Evolutionary conservation across 2,797 vertebrate species (phyloP).

Genomic region (Cuculus canorus): DNA sequence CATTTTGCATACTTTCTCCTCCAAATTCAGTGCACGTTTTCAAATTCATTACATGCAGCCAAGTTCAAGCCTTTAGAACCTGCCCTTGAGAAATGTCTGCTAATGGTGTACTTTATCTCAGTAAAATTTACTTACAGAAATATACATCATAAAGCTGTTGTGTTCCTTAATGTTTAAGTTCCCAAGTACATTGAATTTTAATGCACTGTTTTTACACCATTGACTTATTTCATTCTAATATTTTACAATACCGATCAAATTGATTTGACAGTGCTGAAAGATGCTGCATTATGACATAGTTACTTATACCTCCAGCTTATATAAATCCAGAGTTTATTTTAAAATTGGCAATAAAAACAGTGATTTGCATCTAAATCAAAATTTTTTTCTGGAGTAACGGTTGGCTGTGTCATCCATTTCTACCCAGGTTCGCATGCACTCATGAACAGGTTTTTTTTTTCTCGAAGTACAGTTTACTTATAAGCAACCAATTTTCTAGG

Average conservation of each 20-base stretch:
- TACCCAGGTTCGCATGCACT: not conserved
- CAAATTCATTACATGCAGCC: not conserved
- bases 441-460: fast-evolving
- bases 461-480: not conserved
- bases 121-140: slow-evolving; percentile 20
- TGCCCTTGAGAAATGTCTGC: not conserved
- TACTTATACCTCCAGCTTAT: not conserved
- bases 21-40: not conserved
- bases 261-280: not conserved
- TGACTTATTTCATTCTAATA: not conserved
- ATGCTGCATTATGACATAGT: not conserved
- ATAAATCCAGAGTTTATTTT: not conserved
- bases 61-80: not conserved
- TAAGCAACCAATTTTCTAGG: not conserved
- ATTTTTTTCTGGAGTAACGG: not conserved
- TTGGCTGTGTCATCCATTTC: not conserved
- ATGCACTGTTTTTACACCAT: not conserved
- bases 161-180: not conserved
- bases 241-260: not conserved
- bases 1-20: not conserved
- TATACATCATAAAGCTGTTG: not conserved
- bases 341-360: not conserved
- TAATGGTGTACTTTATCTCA: not conserved
- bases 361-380: not conserved
- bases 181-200: not conserved